phyloP scores from a whole-genome alignment of 2,888 invertebrate genomes.

The Andricus quercusramuli region DNA sequence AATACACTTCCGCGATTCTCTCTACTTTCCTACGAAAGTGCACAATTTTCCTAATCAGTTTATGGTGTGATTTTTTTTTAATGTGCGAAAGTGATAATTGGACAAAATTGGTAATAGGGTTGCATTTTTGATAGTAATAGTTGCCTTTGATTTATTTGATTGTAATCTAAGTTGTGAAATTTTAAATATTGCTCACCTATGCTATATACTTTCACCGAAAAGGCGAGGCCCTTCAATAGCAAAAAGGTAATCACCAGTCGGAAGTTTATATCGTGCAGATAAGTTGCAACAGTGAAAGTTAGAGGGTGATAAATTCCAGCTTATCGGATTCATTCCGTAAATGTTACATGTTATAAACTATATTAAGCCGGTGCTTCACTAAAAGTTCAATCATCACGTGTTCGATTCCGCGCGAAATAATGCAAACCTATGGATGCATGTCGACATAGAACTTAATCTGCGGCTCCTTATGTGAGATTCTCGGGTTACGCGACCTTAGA shows the following conservation, averaged over 20 bases:
- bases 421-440: constrained; percentile 24
- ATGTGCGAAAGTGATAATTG: constrained; percentile 14
- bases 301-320: constrained; percentile 32
- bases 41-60: not conserved
- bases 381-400: constrained; percentile 39
- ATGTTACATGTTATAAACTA: constrained; percentile 39
- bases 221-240: not conserved
- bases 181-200: not conserved
- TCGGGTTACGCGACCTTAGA: constrained; percentile 37
- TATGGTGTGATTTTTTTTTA: not conserved
- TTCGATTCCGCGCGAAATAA: constrained; percentile 28
- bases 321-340: constrained; percentile 37
- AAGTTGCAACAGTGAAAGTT: constrained; percentile 38
- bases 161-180: not conserved
- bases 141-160: not conserved
- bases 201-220: not conserved
- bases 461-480: constrained; percentile 37
- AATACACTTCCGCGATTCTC: constrained; percentile 22
- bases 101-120: not conserved
- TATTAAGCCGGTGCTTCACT: constrained; percentile 17
- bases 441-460: constrained; percentile 36
- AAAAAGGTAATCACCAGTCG: constrained; percentile 14
- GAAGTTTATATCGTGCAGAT: constrained; percentile 17
- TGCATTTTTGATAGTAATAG: no score
- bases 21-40: constrained; percentile 12